Conservation (phyloP, 64 coral and sea anemone species). For the Pocillopora damicornis region DNA sequence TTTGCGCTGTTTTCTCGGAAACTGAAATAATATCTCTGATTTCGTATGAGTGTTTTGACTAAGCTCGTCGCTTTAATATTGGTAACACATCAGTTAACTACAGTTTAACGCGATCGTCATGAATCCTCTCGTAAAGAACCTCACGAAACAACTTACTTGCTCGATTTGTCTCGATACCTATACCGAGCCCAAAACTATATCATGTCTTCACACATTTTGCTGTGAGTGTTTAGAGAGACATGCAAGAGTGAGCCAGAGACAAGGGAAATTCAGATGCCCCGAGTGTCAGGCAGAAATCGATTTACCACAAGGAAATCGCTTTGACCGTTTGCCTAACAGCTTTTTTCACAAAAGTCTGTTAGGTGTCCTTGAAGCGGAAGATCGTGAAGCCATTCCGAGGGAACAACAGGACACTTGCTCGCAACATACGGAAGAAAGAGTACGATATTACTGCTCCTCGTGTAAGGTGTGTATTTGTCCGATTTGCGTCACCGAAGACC, state of each 20-base stretch:
- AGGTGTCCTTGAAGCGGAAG: not conserved
- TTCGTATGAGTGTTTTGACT: too few relatives aligned
- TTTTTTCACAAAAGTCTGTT: conserved; percentile 33
- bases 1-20: not conserved
- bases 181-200: not conserved
- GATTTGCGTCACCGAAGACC: not conserved
- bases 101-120: not conserved
- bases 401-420: conserved; percentile 1
- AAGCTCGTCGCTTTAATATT: too few relatives aligned
- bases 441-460: conserved; percentile 1
- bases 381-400: not conserved
- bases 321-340: not conserved
- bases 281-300: conserved; percentile 12
- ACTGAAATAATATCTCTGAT: not conserved
- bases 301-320: not conserved
- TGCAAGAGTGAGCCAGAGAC: not conserved
- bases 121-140: conserved; percentile 7
- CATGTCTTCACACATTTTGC: too few relatives aligned
- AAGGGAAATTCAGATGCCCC: not conserved
- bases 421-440: not conserved
- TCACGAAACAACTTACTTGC: conserved; percentile 15
- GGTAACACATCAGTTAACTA: too few relatives aligned
- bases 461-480: conserved; percentile 6
- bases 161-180: conserved; percentile 25
- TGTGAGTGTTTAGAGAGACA: too few relatives aligned